Conservation (phyloP, 2,888 invertebrate genomes). For the Amorpha juglandis region DNA sequence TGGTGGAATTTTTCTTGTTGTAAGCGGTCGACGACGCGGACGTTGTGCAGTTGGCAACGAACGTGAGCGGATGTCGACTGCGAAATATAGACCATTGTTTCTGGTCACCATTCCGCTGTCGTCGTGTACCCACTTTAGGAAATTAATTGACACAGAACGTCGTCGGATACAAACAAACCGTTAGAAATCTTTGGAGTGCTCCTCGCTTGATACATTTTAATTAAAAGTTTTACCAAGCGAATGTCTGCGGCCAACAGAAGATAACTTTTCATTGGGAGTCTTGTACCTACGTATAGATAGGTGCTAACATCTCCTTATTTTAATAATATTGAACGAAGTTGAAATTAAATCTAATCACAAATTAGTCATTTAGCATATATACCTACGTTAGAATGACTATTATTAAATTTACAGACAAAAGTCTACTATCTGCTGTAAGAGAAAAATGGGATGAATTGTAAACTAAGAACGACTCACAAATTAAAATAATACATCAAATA, state of each 20-base stretch:
- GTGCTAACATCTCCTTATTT: slow-evolving; percentile 5
- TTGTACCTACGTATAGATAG: background rate
- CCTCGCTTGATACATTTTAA: slow-evolving; percentile 75
- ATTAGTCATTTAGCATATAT: too few relatives aligned
- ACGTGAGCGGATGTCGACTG: slow-evolving; percentile 53
- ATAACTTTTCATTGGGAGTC: slow-evolving; percentile 56
- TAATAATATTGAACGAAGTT: too few relatives aligned
- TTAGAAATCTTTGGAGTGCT: slow-evolving; percentile 64
- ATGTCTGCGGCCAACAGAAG: slow-evolving; percentile 60
- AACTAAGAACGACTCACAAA: background rate
- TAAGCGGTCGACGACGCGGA: slow-evolving; percentile 57
- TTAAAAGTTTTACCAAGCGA: slow-evolving; percentile 73
- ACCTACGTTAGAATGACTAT: too few relatives aligned
- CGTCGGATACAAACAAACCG: slow-evolving; percentile 66
- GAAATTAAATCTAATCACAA: too few relatives aligned
- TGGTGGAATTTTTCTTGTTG: slow-evolving; percentile 70
- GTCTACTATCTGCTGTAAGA: too few relatives aligned
- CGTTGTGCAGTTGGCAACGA: slow-evolving; percentile 68
- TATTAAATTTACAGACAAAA: too few relatives aligned
- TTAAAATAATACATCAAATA: slow-evolving; percentile 16
- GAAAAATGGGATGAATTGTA: background rate
- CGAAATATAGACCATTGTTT: slow-evolving; percentile 70
- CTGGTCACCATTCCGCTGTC: slow-evolving; percentile 61
- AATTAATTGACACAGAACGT: slow-evolving; percentile 77
- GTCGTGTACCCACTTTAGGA: slow-evolving; percentile 70